phyloP scores from a whole-genome alignment of 1,140 invertebrate species.

The Drosophila nebulosa region DNA sequence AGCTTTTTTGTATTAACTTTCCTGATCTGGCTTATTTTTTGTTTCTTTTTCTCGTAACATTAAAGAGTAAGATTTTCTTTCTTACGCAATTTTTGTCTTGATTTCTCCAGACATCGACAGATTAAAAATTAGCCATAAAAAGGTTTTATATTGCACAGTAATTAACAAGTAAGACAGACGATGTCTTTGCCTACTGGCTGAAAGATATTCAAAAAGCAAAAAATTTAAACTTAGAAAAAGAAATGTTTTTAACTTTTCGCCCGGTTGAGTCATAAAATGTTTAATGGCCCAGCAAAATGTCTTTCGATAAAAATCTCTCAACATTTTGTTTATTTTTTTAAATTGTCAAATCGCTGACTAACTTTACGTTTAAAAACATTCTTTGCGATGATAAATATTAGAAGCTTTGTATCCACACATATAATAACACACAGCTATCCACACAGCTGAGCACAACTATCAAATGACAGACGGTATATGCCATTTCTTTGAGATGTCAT shows the following conservation, averaged over 20 bases:
- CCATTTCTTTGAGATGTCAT: conserved; percentile 26
- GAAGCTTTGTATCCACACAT: too few relatives aligned
- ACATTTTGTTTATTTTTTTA: background rate
- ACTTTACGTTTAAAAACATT: conserved; percentile 23
- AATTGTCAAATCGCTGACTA: background rate
- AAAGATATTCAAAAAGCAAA: background rate
- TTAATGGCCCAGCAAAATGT: conserved; percentile 16
- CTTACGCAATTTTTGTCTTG: too few relatives aligned
- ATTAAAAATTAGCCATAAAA: too few relatives aligned
- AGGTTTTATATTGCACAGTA: too few relatives aligned
- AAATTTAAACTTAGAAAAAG: background rate
- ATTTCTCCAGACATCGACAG: too few relatives aligned
- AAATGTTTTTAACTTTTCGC: background rate
- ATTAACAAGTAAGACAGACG: too few relatives aligned
- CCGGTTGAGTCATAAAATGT: conserved; percentile 18
- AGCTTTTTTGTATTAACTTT: too few relatives aligned
- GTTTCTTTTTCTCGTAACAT: too few relatives aligned
- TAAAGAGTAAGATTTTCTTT: too few relatives aligned
- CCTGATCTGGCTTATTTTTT: too few relatives aligned
- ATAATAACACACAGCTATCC: too few relatives aligned
- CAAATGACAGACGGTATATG: background rate
- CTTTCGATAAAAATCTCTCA: background rate
- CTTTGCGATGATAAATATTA: conserved; percentile 15
- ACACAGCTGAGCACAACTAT: background rate
- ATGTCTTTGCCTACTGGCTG: too few relatives aligned